Conservation (phyloP, 2,888 invertebrate genomes). For the Dasysyrphus albostriatus region DNA sequence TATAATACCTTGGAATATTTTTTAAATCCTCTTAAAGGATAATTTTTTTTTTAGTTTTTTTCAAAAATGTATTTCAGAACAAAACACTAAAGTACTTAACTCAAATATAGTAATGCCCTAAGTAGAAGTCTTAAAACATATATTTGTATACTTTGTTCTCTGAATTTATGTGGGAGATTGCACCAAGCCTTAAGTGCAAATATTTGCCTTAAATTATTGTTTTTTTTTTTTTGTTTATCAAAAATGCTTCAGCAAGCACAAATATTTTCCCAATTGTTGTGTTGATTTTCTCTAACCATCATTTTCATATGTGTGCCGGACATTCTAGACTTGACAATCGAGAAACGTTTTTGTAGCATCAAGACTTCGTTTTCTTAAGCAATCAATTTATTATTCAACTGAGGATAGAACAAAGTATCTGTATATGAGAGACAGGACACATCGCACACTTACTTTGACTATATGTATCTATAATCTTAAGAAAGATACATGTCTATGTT, state of each 20-base stretch:
- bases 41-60: too few relatives aligned
- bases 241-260: constrained; percentile 25
- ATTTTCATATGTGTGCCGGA: constrained; percentile 44
- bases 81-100: too few relatives aligned
- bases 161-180: background rate
- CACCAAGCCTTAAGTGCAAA: background rate
- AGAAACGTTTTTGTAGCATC: constrained; percentile 34
- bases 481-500: constrained; percentile 37
- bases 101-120: too few relatives aligned
- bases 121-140: too few relatives aligned
- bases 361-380: constrained; percentile 47
- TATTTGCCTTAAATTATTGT: background rate
- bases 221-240: background rate
- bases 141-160: background rate
- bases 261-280: constrained; percentile 58
- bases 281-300: constrained; percentile 65
- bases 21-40: too few relatives aligned
- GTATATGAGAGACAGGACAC: background rate
- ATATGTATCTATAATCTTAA: background rate
- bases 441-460: constrained; percentile 5
- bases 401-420: background rate
- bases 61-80: too few relatives aligned
- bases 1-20: too few relatives aligned
- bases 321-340: constrained; percentile 46
- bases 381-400: constrained; percentile 67